Conservation (phyloP, 2,888 invertebrate species). For the Cephus spinipes region DNA sequence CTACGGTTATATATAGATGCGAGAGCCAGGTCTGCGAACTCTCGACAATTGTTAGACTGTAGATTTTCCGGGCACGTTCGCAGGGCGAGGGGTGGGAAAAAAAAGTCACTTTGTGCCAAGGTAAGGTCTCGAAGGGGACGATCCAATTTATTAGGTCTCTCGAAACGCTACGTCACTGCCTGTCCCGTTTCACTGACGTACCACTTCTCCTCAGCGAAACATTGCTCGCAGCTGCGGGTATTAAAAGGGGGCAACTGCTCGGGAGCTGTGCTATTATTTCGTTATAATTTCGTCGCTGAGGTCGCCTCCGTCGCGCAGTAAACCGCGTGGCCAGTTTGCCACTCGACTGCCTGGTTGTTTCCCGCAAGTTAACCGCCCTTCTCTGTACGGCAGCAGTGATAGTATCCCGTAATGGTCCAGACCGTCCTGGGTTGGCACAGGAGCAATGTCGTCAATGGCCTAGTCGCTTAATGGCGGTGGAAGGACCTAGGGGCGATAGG, state of each 20-base stretch:
- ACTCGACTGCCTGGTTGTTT: conserved; percentile 11
- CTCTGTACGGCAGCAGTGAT: neutral
- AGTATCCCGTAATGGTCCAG: conserved; percentile 3
- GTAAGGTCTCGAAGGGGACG: conserved; percentile 37
- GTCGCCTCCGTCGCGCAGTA: conserved; percentile 6
- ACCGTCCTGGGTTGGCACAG: neutral
- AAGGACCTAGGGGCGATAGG: neutral
- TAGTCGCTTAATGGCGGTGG: conserved; percentile 2
- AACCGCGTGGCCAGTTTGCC: conserved; percentile 8
- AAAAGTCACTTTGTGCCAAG: conserved; percentile 25
- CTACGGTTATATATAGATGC: neutral
- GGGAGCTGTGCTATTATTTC: conserved; percentile 1
- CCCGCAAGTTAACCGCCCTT: conserved; percentile 6
- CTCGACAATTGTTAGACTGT: conserved; percentile 37
- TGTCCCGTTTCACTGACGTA: neutral
- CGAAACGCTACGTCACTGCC: conserved; percentile 35
- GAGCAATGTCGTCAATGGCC: conserved; percentile 11
- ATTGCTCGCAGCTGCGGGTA: neutral
- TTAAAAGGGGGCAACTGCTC: neutral
- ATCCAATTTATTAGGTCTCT: conserved; percentile 41
- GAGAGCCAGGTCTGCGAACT: neutral
- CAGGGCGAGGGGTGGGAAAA: conserved; percentile 21
- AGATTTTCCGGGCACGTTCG: conserved; percentile 42
- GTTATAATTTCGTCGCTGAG: neutral
- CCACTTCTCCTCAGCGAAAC: neutral